These are phyloP conservation scores for Motacilla alba DNA, from an alignment of 2,113 vertebrate genomes.

Conservation along the genomic window DNA sequence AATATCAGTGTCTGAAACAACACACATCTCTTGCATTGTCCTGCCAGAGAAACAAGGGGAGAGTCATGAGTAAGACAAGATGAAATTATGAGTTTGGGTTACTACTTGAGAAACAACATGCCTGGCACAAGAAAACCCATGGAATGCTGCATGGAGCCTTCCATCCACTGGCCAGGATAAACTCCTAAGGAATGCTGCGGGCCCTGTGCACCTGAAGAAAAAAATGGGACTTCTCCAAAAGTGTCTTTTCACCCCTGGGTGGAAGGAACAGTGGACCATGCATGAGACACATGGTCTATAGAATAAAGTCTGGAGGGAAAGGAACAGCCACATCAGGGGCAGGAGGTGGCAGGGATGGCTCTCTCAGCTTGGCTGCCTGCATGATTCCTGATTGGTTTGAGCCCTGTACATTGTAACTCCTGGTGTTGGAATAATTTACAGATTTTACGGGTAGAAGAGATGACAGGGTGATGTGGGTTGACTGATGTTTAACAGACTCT, in stretches of 20 bases:
- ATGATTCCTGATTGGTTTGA: not conserved
- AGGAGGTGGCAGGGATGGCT: not conserved
- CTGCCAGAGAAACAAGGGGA: not conserved
- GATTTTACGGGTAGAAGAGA: not conserved
- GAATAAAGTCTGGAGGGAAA: not conserved
- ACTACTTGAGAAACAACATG: not conserved
- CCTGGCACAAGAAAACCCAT: rapidly evolving
- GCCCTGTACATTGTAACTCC: not conserved
- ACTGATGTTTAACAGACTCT: not conserved
- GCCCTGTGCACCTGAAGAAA: not conserved
- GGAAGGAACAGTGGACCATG: rapidly evolving
- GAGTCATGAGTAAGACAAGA: not conserved
- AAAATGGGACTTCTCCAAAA: not conserved
- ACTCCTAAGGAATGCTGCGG: not conserved
- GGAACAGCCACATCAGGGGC: rapidly evolving
- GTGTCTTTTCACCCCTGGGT: not conserved
- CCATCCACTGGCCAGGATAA: not conserved
- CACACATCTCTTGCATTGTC: not conserved
- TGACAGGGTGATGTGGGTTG: rapidly evolving
- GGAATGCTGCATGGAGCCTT: rapidly evolving
- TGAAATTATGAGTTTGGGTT: not conserved
- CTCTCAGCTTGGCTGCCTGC: not conserved
- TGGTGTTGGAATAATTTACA: not conserved
- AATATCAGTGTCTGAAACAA: not conserved
- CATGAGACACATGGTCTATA: rapidly evolving